Percentiles rank a stretch among this genome's conserved stretches.
Conservation (phyloP, 2,888 invertebrate species). For the Microplitis manilae region DNA sequence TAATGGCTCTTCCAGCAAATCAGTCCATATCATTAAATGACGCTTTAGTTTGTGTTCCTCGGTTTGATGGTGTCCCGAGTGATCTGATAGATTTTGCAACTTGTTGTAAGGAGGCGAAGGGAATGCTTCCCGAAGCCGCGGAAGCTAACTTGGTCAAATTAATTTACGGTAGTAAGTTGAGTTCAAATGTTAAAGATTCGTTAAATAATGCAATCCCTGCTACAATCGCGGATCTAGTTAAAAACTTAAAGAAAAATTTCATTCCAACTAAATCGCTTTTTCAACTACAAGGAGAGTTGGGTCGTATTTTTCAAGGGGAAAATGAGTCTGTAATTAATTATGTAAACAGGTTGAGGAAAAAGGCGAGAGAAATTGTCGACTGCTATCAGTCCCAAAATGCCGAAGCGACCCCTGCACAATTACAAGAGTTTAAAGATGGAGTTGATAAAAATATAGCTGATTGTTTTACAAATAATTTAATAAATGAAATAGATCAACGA, state of each 20-base stretch:
- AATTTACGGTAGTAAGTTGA: constrained; percentile 3
- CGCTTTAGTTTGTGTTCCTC: background rate
- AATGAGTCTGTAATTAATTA: constrained; percentile 12
- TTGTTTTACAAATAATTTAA: constrained; percentile 2
- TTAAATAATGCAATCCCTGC: background rate
- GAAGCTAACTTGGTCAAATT: constrained; percentile 85
- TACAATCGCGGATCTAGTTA: background rate
- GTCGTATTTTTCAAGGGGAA: constrained; percentile 16
- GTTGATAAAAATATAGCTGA: background rate
- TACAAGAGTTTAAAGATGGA: background rate
- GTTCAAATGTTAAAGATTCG: background rate
- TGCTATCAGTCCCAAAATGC: background rate
- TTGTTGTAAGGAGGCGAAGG: constrained; percentile 73
- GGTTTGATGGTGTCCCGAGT: background rate
- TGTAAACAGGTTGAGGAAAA: constrained; percentile 4
- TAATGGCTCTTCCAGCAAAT: background rate
- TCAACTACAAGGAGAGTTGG: constrained; percentile 19
- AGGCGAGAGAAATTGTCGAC: constrained; percentile 23
- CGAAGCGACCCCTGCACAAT: background rate
- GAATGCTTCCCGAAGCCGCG: constrained; percentile 90
- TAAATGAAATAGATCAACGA: constrained; percentile 26
- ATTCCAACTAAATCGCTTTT: background rate
- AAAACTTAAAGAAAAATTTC: constrained; percentile 4
- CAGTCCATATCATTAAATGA: background rate
- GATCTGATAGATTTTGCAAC: background rate